Evolutionary conservation across 1,140 invertebrate genomes (phyloP).

Genomic region (Ruditapes philippinarum): DNA sequence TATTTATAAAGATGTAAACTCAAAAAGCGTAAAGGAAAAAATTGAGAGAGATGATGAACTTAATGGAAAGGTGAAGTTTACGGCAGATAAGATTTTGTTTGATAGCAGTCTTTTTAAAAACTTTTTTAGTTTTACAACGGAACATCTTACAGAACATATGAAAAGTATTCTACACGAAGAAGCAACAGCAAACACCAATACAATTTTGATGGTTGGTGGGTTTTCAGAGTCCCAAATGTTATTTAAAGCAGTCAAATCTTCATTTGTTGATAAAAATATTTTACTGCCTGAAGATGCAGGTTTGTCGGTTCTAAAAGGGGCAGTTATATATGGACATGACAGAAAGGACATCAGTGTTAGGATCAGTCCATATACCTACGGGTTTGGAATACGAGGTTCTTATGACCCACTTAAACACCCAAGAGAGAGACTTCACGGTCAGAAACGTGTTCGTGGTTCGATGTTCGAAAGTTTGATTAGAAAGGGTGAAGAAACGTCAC

Average conservation of each 20-base stretch:
- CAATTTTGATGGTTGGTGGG: no score
- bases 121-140: conserved; percentile 6
- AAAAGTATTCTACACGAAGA: neutral
- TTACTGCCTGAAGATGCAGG: conserved; percentile 68
- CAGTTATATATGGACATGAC: conserved; percentile 70
- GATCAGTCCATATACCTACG: conserved; percentile 71
- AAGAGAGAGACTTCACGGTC: conserved; percentile 65
- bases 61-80: neutral
- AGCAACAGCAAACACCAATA: no score
- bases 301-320: conserved; percentile 71
- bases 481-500: conserved; percentile 85
- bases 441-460: conserved; percentile 86
- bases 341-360: conserved; percentile 45
- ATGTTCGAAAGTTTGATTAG: conserved; percentile 88
- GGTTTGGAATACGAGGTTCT: conserved; percentile 7
- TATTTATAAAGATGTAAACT: neutral
- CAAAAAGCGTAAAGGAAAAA: neutral
- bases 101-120: neutral
- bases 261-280: conserved; percentile 41
- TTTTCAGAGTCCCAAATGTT: no score
- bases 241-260: conserved; percentile 23
- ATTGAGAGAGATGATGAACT: neutral
- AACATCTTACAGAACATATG: neutral
- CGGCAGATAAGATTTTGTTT: conserved; percentile 28
- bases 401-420: conserved; percentile 83